Evolutionary conservation across 2,888 invertebrate species (phyloP).

Genomic region (Subacronicta megacephala): DNA sequence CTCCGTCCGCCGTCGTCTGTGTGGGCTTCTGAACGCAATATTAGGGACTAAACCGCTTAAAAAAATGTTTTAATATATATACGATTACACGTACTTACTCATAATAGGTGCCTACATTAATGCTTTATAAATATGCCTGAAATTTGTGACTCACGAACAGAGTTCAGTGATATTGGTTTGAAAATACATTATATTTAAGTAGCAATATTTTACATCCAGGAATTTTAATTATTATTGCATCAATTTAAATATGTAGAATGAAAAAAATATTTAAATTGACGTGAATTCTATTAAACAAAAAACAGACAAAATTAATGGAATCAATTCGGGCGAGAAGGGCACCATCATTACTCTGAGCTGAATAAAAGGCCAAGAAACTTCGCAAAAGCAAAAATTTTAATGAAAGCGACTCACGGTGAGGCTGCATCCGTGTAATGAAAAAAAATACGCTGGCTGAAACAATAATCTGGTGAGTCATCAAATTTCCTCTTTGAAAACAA

Average conservation of each 20-base stretch:
- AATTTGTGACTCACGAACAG: too few species aligned
- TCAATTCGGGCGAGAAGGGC: conserved; percentile 68
- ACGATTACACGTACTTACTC: too few species aligned
- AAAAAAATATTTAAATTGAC: background rate
- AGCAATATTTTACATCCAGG: too few species aligned
- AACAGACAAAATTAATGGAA: conserved; percentile 72
- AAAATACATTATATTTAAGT: too few species aligned
- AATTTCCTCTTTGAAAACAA: conserved; percentile 51
- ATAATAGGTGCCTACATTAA: too few species aligned
- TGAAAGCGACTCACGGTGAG: conserved; percentile 71
- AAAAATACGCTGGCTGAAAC: conserved; percentile 66
- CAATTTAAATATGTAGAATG: too few species aligned
- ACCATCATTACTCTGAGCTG: conserved; percentile 64
- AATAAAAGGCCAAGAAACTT: conserved; percentile 67
- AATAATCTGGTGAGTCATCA: conserved; percentile 62
- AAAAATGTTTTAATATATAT: background rate
- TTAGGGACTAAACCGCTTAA: conserved; percentile 11
- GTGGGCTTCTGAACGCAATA: conserved; percentile 14
- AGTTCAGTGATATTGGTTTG: too few species aligned
- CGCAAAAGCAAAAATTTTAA: conserved; percentile 67
- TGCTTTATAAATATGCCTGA: too few species aligned
- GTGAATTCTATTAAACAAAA: conserved; percentile 39
- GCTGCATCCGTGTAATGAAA: conserved; percentile 65
- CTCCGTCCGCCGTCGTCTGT: background rate
- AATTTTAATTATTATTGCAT: too few species aligned